Evolutionary conservation across 2,888 invertebrate genomes (phyloP).

Genomic region (Dryobotodes eremita): DNA sequence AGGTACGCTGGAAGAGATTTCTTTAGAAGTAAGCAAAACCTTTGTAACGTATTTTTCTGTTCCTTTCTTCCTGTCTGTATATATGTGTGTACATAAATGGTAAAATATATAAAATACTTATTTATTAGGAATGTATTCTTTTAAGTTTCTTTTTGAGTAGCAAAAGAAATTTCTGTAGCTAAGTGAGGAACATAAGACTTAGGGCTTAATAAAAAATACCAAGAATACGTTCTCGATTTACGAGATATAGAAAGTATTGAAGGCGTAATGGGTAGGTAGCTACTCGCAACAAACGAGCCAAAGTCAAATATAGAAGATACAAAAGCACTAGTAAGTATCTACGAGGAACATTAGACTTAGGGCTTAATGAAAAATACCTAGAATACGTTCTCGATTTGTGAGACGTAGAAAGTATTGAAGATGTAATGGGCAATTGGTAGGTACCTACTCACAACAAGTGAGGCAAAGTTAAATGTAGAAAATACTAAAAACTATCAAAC

Average conservation of each 20-base stretch:
- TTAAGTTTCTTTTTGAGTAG: neutral
- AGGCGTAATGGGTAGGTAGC: neutral
- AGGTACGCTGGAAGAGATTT: no score
- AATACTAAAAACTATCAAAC: neutral
- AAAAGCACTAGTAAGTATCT: neutral
- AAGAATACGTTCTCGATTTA: neutral
- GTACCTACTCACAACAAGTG: neutral
- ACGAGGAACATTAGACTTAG: neutral
- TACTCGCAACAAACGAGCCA: neutral
- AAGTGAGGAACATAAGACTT: neutral
- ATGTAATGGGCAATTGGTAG: neutral
- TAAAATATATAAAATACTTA: neutral
- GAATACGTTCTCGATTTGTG: neutral
- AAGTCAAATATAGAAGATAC: neutral
- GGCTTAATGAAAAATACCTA: neutral
- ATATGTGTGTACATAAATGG: no score
- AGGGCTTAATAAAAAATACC: neutral
- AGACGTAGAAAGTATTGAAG: neutral
- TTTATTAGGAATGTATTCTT: neutral
- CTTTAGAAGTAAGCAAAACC: no score
- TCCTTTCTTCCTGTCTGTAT: no score
- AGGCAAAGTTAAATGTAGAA: neutral
- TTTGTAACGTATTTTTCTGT: no score
- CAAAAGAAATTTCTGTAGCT: neutral
- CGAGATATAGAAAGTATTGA: neutral